Conservation (phyloP, 2,113 vertebrate species). For the Hemibagrus wyckioides region DNA sequence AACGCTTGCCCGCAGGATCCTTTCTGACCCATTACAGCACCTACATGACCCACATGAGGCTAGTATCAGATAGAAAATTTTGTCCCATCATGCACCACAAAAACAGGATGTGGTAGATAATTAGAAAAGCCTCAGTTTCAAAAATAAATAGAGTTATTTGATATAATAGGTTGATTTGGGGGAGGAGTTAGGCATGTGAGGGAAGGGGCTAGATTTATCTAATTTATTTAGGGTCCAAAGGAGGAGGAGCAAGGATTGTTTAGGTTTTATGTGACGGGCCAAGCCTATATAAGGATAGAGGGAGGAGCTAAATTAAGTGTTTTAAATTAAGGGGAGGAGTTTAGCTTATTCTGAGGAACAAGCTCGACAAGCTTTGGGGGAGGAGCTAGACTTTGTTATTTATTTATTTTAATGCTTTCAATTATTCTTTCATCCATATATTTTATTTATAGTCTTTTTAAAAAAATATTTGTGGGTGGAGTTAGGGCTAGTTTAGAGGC, state of each 20-base stretch:
- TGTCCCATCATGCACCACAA: background rate
- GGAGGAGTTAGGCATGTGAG: background rate
- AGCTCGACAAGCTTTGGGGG: background rate
- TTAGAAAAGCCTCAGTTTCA: background rate
- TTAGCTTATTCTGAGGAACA: background rate
- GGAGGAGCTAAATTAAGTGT: background rate
- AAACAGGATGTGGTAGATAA: background rate
- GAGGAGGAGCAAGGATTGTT: background rate
- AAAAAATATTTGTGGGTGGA: too few relatives aligned
- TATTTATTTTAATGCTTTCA: too few relatives aligned
- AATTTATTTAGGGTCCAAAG: background rate
- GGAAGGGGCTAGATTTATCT: too few relatives aligned
- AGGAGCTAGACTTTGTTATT: background rate
- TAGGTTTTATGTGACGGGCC: too few relatives aligned
- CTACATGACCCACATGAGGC: background rate
- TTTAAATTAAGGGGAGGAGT: background rate
- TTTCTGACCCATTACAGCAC: background rate
- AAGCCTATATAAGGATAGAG: background rate
- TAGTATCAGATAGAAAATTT: background rate
- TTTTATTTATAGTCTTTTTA: constrained; percentile 65
- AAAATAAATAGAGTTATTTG: background rate
- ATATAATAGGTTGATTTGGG: background rate
- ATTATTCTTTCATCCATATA: constrained; percentile 52
- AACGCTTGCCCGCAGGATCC: background rate
- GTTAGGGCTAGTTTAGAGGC: background rate